phyloP scores from a whole-genome alignment of 2,113 vertebrate species.

The Rhynchomys soricoides region DNA sequence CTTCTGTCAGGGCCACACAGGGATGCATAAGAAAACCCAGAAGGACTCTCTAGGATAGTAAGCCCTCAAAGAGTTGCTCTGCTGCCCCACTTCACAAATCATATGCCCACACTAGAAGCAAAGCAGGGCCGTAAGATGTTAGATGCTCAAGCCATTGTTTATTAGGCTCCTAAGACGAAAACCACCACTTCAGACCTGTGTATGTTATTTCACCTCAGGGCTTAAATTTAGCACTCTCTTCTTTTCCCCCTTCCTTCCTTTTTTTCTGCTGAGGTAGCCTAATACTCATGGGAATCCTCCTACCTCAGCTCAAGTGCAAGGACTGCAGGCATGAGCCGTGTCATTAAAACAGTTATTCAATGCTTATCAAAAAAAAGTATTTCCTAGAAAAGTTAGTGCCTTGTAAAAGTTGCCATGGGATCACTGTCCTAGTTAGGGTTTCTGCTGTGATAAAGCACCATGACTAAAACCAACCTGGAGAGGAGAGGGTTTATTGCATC shows the following conservation, averaged over 20 bases:
- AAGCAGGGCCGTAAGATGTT: not conserved
- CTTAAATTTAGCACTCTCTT: constrained; percentile 62
- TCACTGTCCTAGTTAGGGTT: not conserved
- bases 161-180: not conserved
- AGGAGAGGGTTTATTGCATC: not conserved
- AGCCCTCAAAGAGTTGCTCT: not conserved
- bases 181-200: constrained; percentile 36
- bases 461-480: not conserved
- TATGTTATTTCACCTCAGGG: constrained; percentile 52
- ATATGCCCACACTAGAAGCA: not conserved
- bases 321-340: not conserved
- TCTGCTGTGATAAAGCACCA: not conserved
- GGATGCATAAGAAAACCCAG: constrained; percentile 15
- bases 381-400: constrained; percentile 39
- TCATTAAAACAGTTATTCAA: constrained; percentile 67
- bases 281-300: not conserved
- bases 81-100: not conserved
- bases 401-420: not conserved
- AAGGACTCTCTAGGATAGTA: not conserved
- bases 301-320: not conserved
- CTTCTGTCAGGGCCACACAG: constrained; percentile 31
- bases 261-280: not conserved
- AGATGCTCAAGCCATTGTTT: constrained; percentile 57
- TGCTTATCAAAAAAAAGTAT: constrained; percentile 33
- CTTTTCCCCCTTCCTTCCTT: not conserved